These are phyloP conservation scores for Apaloderma vittatum DNA, from an alignment of 2,113 vertebrate genomes.

Conservation along the genomic window DNA sequence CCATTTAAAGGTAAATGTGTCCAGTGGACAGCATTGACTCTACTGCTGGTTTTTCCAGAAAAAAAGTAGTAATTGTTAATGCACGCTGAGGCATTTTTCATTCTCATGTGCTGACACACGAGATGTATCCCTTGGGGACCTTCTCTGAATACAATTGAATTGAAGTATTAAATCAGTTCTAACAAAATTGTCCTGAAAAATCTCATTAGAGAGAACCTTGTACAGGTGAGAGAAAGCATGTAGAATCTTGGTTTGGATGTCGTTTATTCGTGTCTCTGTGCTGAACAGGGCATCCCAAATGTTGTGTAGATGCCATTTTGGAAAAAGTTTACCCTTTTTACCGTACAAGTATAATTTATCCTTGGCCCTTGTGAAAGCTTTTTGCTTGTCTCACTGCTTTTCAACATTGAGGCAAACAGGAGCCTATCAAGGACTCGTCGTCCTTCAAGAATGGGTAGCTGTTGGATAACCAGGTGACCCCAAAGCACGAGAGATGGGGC, in stretches of 20 bases:
- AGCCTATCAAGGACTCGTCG: background rate
- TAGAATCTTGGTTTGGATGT: background rate
- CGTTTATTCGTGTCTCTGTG: background rate
- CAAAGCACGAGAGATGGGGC: background rate
- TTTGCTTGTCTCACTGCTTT: background rate
- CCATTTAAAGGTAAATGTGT: background rate
- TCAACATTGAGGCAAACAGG: background rate
- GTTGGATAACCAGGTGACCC: background rate
- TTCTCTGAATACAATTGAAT: background rate
- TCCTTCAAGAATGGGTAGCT: background rate
- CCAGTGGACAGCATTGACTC: background rate
- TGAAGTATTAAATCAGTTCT: slow-evolving; percentile 1
- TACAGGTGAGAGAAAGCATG: background rate
- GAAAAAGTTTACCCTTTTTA: background rate
- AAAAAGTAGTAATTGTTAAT: background rate
- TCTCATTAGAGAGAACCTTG: background rate
- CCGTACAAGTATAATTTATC: background rate
- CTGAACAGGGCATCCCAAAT: background rate
- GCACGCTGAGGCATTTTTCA: background rate
- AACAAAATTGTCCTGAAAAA: slow-evolving; percentile 29
- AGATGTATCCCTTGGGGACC: background rate
- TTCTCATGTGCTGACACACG: background rate
- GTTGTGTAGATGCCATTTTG: background rate
- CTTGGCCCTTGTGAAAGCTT: background rate
- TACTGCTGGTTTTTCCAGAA: background rate